Evolutionary conservation across 1,140 invertebrate species (phyloP), one percentile per base, ranked within the genome.

Genomic region (Mylabris phalerata): DNA sequence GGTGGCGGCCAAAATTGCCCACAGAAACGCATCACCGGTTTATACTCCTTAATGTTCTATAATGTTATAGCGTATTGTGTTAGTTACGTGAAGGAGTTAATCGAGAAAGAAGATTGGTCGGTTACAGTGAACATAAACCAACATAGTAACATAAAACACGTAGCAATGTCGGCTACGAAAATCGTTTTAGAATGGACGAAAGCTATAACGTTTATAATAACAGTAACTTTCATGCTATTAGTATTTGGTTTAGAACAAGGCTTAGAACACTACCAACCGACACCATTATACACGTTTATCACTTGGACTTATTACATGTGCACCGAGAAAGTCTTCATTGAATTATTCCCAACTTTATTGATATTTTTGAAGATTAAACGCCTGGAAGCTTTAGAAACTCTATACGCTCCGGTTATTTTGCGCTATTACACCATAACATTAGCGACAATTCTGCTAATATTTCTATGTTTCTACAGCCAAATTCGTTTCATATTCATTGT

Each of bases 101-200:
- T 85, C 43, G 82, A 83, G 45, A 88, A 87, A 65, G 84, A 88
- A 67, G 84, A 88, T 70, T 89, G 87, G 86, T 84, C 84, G 1
- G 82, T 84, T 0, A 87, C 85, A 55, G 84, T 89, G 4, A 84
- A 84, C 59, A 79, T 90, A 61, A 84, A 86, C 0, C 80, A 86
- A 49, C 82, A 84, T 66, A 87, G 86, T 41, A 81, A 83, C 49
- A 80, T 90, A 25, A 84, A 86, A 64, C 88, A 89, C 66, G 78
- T 90, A 9, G 87, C 87, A n/a, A 87, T 90, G 84, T 86, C 86
- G 2, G 82, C 87, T 0, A 89, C 87, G 0, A 89, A 89, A 74
- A 85, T 90, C 52, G 86, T 89, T 5, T 77, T 90, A 10, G 88
- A 90, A 74, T 89, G 87, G 83, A 89, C 87, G 5, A 90, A 89